A percentile compares a stretch with the other conserved stretches of the same genome.
phyloP scores from a whole-genome alignment of 1,140 invertebrate genomes.

The Plodia interpunctella region DNA sequence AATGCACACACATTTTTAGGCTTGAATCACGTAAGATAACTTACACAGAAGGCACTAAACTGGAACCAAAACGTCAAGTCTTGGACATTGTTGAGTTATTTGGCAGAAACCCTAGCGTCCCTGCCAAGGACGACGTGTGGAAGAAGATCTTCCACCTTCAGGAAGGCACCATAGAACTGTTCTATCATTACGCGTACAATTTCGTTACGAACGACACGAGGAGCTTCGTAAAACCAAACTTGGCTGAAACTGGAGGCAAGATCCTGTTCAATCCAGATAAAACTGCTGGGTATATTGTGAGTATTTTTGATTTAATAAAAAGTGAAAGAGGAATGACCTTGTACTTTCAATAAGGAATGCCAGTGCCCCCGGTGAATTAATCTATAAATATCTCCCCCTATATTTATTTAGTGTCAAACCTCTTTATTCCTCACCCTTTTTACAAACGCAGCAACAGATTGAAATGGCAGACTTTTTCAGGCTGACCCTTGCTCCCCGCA shows the following conservation, averaged over 20 bases:
- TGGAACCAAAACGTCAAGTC: slow-evolving; percentile 50
- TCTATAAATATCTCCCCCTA: too few relatives aligned
- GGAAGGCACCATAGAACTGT: slow-evolving; percentile 80
- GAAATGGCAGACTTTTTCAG: slow-evolving; percentile 28
- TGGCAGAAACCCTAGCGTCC: slow-evolving; percentile 75
- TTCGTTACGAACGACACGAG: slow-evolving; percentile 81
- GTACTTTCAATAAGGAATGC: too few relatives aligned
- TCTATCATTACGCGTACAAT: slow-evolving; percentile 84
- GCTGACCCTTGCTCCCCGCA: slow-evolving; percentile 50
- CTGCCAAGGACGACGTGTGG: slow-evolving; percentile 80
- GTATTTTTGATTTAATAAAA: too few relatives aligned
- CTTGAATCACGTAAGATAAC: slow-evolving; percentile 49
- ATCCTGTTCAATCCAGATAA: slow-evolving; percentile 80
- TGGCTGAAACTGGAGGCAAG: slow-evolving; percentile 81
- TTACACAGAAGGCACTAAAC: slow-evolving; percentile 52
- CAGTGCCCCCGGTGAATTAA: too few relatives aligned
- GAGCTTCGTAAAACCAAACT: slow-evolving; percentile 81
- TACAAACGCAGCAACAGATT: neutral
- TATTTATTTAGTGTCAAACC: too few relatives aligned
- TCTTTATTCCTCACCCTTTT: too few relatives aligned
- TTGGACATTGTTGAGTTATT: slow-evolving; percentile 80
- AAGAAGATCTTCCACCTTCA: slow-evolving; percentile 80
- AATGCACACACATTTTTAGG: slow-evolving; percentile 44
- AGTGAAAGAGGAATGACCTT: too few relatives aligned
- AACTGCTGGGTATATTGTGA: slow-evolving; percentile 80